Conservation (phyloP, 2,888 invertebrate genomes). For the Pammene fasciana region DNA sequence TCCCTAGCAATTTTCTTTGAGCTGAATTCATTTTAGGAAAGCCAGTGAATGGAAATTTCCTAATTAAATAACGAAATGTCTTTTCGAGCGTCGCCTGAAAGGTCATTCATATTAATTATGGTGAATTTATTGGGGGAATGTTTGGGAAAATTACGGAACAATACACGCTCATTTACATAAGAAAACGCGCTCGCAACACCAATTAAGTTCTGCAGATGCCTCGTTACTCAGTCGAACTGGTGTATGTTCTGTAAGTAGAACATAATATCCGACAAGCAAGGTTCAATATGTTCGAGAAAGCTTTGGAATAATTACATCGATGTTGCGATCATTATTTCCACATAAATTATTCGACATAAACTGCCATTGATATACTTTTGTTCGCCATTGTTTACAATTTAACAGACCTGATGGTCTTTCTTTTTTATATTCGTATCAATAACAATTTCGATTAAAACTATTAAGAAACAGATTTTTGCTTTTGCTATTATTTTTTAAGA, state of each 20-base stretch:
- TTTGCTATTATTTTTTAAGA: too few relatives aligned
- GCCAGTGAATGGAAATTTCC: constrained; percentile 50
- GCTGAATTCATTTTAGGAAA: constrained; percentile 51
- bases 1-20: constrained; percentile 57
- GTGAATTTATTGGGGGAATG: constrained; percentile 39
- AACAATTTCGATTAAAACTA: not conserved
- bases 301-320: constrained; percentile 33
- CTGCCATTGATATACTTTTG: constrained; percentile 26
- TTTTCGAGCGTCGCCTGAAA: constrained; percentile 24
- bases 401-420: not conserved
- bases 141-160: constrained; percentile 39
- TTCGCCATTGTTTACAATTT: constrained; percentile 15
- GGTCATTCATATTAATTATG: constrained; percentile 42
- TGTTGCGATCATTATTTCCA: constrained; percentile 26
- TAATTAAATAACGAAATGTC: constrained; percentile 54
- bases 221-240: constrained; percentile 21
- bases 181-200: constrained; percentile 35
- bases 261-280: constrained; percentile 27
- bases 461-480: too few relatives aligned
- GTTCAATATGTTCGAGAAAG: constrained; percentile 4
- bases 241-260: constrained; percentile 15
- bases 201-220: constrained; percentile 29
- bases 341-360: constrained; percentile 18
- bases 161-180: constrained; percentile 39
- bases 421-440: not conserved